Conservation (phyloP, 2,797 vertebrate species). For the Urophycis tenuis region DNA sequence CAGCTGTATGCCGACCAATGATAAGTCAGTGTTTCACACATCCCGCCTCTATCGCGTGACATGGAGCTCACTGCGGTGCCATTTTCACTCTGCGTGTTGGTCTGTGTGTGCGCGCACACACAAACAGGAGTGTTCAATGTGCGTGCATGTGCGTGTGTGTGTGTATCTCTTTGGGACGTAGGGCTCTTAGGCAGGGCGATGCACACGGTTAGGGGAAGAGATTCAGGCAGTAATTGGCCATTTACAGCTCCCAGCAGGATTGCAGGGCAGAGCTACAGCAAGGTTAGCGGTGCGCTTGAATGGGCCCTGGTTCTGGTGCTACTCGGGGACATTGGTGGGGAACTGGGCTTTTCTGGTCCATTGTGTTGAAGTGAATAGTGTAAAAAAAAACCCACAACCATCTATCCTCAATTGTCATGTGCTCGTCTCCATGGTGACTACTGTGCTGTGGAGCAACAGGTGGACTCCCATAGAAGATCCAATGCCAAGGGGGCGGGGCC, state of each 20-base stretch:
- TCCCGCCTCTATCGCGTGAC: conserved; percentile 46
- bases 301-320: conserved; percentile 2
- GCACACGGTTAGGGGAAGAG: conserved; percentile 17
- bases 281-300: background rate
- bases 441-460: background rate
- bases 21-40: conserved; percentile 65
- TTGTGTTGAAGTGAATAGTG: background rate
- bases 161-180: conserved; percentile 39
- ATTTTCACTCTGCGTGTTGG: conserved; percentile 49
- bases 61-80: conserved; percentile 61
- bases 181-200: conserved; percentile 2
- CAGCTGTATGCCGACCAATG: conserved; percentile 48
- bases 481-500: too few relatives aligned
- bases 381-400: background rate
- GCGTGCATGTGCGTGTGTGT: conserved; percentile 7
- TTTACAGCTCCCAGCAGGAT: conserved; percentile 38
- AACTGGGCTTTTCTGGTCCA: background rate
- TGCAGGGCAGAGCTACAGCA: conserved; percentile 27
- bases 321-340: conserved; percentile 20
- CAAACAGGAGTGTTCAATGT: conserved; percentile 26
- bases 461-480: background rate
- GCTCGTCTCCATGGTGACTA: background rate
- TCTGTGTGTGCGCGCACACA: conserved; percentile 18
- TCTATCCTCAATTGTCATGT: background rate
- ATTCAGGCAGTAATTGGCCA: conserved; percentile 35